phyloP scores from a whole-genome alignment of 2,113 vertebrate species.

The Cynoglossus semilaevis region DNA sequence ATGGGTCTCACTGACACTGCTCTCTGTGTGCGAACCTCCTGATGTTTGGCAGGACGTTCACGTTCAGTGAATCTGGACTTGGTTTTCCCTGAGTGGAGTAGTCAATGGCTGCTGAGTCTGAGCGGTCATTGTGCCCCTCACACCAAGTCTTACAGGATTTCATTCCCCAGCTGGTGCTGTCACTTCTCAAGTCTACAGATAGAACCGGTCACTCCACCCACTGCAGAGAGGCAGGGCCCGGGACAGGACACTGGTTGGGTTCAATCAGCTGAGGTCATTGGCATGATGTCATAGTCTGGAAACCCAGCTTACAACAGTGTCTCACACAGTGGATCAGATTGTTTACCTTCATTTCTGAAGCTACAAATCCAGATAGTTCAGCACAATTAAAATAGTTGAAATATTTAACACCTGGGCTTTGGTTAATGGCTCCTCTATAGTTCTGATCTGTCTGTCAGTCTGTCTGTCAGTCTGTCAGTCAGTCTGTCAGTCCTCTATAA shows the following conservation, averaged over 20 bases:
- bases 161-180: conserved; percentile 87
- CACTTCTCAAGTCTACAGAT: conserved; percentile 81
- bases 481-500: too few species aligned
- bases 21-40: conserved; percentile 17
- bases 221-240: conserved; percentile 11
- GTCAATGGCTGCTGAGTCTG: conserved; percentile 28
- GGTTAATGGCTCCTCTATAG: not conserved
- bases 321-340: not conserved
- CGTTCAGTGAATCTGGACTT: conserved; percentile 15
- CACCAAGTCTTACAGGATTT: conserved; percentile 72
- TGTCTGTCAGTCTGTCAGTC: conserved; percentile 2
- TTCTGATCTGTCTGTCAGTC: not conserved
- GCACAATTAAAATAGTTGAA: conserved; percentile 19
- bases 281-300: conserved; percentile 45
- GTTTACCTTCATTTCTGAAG: not conserved
- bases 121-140: conserved; percentile 38
- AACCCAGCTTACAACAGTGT: conserved; percentile 29
- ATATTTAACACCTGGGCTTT: conserved; percentile 15
- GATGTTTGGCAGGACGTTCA: conserved; percentile 27
- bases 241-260: conserved; percentile 40
- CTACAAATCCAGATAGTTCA: not conserved
- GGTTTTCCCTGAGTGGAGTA: conserved; percentile 20
- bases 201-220: conserved; percentile 58
- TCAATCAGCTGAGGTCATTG: conserved; percentile 50
- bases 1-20: not conserved